These are phyloP conservation scores for Hylaeus anthracinus DNA, from an alignment of 1,140 invertebrate species.

Conservation along the genomic window DNA sequence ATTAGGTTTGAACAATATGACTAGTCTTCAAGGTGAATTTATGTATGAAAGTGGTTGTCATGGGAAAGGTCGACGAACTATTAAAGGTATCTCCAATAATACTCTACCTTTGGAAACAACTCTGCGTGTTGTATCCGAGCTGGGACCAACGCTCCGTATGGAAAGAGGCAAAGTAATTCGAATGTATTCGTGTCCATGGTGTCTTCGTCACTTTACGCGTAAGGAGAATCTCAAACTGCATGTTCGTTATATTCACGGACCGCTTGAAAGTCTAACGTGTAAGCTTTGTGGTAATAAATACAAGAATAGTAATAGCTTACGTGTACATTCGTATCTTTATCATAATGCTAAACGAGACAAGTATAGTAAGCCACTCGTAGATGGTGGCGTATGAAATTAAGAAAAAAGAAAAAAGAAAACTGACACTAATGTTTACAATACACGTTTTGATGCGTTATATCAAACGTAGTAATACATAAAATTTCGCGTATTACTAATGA, in stretches of 20 bases:
- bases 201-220: constrained; percentile 78
- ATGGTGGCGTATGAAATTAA: constrained; percentile 61
- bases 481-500: not conserved
- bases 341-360: constrained; percentile 79
- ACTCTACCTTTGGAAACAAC: constrained; percentile 76
- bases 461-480: not conserved
- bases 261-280: constrained; percentile 79
- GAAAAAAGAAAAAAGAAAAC: not conserved
- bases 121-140: constrained; percentile 75
- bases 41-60: constrained; percentile 53
- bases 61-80: constrained; percentile 70
- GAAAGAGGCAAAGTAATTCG: constrained; percentile 77
- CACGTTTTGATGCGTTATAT: constrained; percentile 11
- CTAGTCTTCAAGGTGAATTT: constrained; percentile 36
- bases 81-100: constrained; percentile 74
- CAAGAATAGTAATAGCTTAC: constrained; percentile 81
- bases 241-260: constrained; percentile 78
- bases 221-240: constrained; percentile 80
- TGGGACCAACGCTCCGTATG: constrained; percentile 75
- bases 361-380: constrained; percentile 67
- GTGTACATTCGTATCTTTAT: constrained; percentile 81
- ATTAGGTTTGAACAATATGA: constrained; percentile 47
- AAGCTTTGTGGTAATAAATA: constrained; percentile 80
- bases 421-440: not conserved
- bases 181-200: constrained; percentile 80